Conservation (phyloP, 2,797 vertebrate genomes). For the Cossypha niveicapilla region DNA sequence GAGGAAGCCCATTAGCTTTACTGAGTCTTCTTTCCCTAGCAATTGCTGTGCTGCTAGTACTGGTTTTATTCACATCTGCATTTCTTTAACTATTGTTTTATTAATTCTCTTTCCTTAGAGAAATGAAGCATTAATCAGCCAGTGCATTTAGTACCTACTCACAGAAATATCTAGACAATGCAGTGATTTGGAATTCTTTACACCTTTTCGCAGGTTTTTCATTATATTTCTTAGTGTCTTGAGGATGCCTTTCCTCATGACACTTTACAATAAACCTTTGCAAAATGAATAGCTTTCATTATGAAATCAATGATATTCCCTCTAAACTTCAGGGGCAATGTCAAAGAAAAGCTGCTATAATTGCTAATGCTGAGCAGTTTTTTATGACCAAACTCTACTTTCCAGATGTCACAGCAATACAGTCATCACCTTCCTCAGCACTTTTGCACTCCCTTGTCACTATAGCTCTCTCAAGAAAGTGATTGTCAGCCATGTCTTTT, state of each 20-base stretch:
- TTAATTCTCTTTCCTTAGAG: conserved; percentile 8
- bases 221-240: neutral
- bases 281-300: conserved; percentile 53
- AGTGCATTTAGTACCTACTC: neutral
- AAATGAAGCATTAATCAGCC: conserved; percentile 15
- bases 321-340: conserved; percentile 22
- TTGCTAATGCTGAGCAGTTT: conserved; percentile 43
- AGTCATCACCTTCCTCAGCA: conserved; percentile 23
- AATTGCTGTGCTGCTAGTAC: neutral
- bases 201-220: neutral
- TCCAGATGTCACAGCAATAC: conserved; percentile 33
- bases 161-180: neutral
- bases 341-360: conserved; percentile 46
- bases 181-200: conserved; percentile 1
- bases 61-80: neutral
- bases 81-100: neutral
- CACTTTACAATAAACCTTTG: conserved; percentile 9
- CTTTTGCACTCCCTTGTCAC: conserved; percentile 37
- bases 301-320: conserved; percentile 43
- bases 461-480: neutral
- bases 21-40: neutral
- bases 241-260: neutral
- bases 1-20: neutral
- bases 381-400: conserved; percentile 18
- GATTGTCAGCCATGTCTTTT: neutral